Conservation (phyloP, 2,113 vertebrate genomes). For the Chlamydotis undulata region DNA sequence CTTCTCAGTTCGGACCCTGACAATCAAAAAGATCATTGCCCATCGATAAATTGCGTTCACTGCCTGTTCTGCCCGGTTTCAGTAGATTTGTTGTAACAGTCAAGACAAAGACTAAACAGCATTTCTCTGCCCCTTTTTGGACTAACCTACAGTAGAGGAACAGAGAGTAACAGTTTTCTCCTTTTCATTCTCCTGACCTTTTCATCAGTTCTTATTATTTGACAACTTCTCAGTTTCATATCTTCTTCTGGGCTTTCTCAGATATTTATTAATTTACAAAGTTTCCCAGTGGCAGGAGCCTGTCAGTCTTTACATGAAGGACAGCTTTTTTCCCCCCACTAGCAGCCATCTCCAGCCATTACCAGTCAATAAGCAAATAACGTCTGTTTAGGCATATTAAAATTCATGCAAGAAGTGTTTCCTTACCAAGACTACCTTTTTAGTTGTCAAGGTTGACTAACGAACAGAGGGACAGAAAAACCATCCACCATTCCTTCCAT, state of each 20-base stretch:
- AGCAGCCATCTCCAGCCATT: not conserved
- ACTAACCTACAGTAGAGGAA: not conserved
- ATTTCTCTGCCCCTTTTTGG: not conserved
- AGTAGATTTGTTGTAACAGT: not conserved
- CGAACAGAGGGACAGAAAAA: not conserved
- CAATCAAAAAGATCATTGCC: not conserved
- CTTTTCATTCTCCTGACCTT: not conserved
- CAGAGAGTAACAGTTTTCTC: not conserved
- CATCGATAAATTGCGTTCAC: rapidly evolving
- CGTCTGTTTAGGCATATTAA: not conserved
- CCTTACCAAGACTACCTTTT: not conserved
- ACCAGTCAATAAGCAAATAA: not conserved
- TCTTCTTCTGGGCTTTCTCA: not conserved
- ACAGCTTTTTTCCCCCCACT: rapidly evolving
- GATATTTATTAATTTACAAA: not conserved
- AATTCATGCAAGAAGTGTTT: not conserved
- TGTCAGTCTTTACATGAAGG: not conserved
- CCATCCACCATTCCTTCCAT: not conserved
- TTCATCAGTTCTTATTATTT: not conserved
- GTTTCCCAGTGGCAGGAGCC: not conserved
- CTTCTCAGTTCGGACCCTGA: not conserved
- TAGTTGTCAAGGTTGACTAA: not conserved
- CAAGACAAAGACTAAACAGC: not conserved
- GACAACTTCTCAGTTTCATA: not conserved
- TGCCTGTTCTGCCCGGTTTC: not conserved